These are phyloP conservation scores for Heliconius ethilla DNA, from an alignment of 2,888 invertebrate species.

Conservation along the genomic window DNA sequence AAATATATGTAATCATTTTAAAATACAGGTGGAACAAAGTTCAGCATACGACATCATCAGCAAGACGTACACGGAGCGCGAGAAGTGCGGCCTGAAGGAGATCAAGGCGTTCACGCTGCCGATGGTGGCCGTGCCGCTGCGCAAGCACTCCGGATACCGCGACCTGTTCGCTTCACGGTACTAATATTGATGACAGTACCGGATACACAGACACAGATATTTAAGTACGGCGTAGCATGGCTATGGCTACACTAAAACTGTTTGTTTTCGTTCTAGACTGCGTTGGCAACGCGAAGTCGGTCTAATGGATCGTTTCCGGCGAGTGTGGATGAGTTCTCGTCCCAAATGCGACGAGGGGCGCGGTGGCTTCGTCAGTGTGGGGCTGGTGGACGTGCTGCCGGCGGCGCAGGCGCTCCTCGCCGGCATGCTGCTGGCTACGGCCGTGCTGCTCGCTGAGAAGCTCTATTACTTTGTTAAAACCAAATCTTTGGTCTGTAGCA, in stretches of 20 bases:
- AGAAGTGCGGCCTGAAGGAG: conserved; percentile 84
- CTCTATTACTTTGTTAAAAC: neutral
- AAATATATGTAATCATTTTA: neutral
- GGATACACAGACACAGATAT: too few species aligned
- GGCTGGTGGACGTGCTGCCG: conserved; percentile 79
- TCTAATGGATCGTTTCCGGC: conserved; percentile 74
- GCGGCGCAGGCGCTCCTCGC: conserved; percentile 68
- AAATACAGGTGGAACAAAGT: conserved; percentile 76
- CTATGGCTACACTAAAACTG: neutral
- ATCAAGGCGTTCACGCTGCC: conserved; percentile 83
- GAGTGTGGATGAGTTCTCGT: conserved; percentile 79
- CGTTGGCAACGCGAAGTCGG: conserved; percentile 84
- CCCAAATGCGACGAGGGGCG: conserved; percentile 77
- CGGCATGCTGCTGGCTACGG: conserved; percentile 49
- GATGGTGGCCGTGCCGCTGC: conserved; percentile 78
- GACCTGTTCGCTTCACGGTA: conserved; percentile 79
- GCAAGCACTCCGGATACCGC: conserved; percentile 81
- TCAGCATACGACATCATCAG: conserved; percentile 83
- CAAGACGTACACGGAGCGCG: conserved; percentile 82
- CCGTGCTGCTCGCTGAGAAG: conserved; percentile 10
- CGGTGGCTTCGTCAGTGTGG: conserved; percentile 79
- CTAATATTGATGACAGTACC: neutral
- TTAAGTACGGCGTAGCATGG: neutral
- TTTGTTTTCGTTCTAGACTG: conserved; percentile 60
- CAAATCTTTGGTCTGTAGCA: neutral